These are phyloP conservation scores for Tetramorium parvispinum DNA, from an alignment of 1,140 invertebrate species.

Conservation along the genomic window DNA sequence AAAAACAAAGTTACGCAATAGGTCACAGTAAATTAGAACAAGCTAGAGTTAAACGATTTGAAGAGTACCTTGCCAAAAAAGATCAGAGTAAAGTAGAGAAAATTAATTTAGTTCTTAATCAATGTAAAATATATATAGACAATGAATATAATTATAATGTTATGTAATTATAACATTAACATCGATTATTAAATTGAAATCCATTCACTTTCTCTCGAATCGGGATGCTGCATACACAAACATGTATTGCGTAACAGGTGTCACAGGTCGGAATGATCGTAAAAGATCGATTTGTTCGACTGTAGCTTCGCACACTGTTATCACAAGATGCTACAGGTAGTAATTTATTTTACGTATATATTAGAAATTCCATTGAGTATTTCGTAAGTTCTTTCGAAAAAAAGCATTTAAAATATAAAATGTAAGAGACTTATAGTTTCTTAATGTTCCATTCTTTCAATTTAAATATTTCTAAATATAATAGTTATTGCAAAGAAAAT, in stretches of 20 bases:
- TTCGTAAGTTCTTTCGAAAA: background rate
- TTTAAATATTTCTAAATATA: background rate
- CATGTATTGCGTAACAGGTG: constrained; percentile 49
- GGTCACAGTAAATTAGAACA: constrained; percentile 7
- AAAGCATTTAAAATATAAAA: constrained; percentile 10
- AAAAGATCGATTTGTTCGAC: constrained; percentile 51
- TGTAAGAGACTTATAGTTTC: background rate
- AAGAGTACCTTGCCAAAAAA: background rate
- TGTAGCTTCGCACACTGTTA: constrained; percentile 1
- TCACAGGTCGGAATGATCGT: constrained; percentile 55
- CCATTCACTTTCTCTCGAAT: constrained; percentile 54
- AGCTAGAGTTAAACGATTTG: background rate
- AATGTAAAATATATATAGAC: background rate
- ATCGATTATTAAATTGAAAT: constrained; percentile 39
- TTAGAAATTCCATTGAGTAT: constrained; percentile 1
- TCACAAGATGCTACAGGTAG: background rate
- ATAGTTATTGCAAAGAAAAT: background rate
- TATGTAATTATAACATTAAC: constrained; percentile 41
- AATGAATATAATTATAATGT: background rate
- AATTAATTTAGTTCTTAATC: background rate
- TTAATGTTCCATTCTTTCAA: background rate
- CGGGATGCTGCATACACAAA: background rate
- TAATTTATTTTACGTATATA: background rate
- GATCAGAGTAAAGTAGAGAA: background rate
- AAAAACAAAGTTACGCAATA: constrained; percentile 24